Evolutionary conservation across 2,888 invertebrate genomes (phyloP).

Genomic region (Aricia artaxerxes): DNA sequence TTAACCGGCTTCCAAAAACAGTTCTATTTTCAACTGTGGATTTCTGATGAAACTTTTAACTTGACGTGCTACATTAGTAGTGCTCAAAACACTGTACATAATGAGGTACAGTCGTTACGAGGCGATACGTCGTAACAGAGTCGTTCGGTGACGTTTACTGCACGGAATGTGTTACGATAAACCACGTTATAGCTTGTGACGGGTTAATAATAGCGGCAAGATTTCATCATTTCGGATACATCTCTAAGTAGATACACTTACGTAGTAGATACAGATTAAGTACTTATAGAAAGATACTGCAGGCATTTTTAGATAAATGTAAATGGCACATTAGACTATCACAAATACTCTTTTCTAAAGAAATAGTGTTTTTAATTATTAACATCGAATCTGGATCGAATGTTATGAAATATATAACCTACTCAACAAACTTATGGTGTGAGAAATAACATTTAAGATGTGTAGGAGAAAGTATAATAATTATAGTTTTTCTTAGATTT

Average conservation of each 20-base stretch:
- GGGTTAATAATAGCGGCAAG: slow-evolving; percentile 12
- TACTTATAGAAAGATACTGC: too few species aligned
- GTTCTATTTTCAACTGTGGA: too few species aligned
- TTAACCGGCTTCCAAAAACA: too few species aligned
- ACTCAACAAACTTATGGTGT: neutral
- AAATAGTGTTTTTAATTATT: too few species aligned
- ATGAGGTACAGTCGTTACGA: neutral
- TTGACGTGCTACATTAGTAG: neutral
- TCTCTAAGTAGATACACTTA: too few species aligned
- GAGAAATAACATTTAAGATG: neutral
- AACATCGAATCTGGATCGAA: too few species aligned
- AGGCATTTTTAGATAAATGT: too few species aligned
- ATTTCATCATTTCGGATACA: too few species aligned
- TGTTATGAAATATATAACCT: neutral
- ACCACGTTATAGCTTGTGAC: slow-evolving; percentile 16
- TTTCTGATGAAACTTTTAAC: neutral
- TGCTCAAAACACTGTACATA: neutral
- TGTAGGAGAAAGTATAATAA: neutral
- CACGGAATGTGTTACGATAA: slow-evolving; percentile 12
- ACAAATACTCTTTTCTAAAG: too few species aligned
- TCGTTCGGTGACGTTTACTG: neutral
- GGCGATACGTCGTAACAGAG: neutral
- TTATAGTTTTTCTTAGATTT: neutral
- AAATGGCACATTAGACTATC: too few species aligned
- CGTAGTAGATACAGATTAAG: too few species aligned